Evolutionary conservation across 2,113 vertebrate genomes (phyloP), one percentile per base, ranked within the genome.

Genomic region (Silurus asotus): DNA sequence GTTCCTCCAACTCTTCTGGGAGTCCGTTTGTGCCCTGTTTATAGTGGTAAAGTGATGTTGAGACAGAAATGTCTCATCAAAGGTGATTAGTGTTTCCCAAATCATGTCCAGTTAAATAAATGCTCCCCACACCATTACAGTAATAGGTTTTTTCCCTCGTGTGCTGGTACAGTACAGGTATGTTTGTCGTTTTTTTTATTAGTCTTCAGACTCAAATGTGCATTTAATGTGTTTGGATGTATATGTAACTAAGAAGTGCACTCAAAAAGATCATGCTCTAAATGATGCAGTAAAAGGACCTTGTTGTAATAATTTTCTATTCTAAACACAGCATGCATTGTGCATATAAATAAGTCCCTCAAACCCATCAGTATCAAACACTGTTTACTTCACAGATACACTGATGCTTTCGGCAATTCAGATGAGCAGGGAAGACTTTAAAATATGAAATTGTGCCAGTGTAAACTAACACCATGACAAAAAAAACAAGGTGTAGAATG

Each of bases 271-370:
- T 48, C 28, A 6, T 83, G 64, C 55, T 83, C 17, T 59, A 89
- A 81, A 81, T 81, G 84, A 87, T 69, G 84, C 81, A 7, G 85
- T 76, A 65, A 76, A 85, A 84, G 61, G 69, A 72, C 70, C 61
- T 61, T 82, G 62, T 56, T 84, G 7, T 82, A 82, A 87, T 87
- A 85, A 89, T 87, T 84, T 74, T 64, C 62, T 65, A 82, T 83
- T 87, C 86, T 83, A 85, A 45, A 83, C 67, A 58, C 53, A 72
- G 86, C 62, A 17, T 82, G 58, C 81, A 67, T 82, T 53, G 65
- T 61, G 83, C 80, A 89, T 87, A 62, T 83, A 87, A 89, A 87
- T 81, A 87, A 84, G 81, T 69, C 77, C 80, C 49, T 59, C 59
- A 53, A 25, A 76, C 45, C 78, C 45, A 76, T 79, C 83, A n/a